phyloP scores from a whole-genome alignment of 2,797 vertebrate genomes.

The Rhincodon typus region DNA sequence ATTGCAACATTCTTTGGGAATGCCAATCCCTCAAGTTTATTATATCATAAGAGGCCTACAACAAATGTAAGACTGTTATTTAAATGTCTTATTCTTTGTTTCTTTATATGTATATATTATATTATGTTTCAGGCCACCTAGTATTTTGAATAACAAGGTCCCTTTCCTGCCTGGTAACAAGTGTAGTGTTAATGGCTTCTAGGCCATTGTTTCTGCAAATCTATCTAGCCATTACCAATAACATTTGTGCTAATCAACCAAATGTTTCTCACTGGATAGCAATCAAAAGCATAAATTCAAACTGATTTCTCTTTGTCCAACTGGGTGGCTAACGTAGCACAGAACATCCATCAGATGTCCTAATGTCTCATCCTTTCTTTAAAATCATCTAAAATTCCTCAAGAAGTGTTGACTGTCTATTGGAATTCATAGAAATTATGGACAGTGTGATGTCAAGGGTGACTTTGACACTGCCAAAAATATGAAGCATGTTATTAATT shows the following conservation, averaged over 20 bases:
- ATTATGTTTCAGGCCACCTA: neutral
- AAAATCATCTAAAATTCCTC: too few species aligned
- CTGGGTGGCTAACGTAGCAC: neutral
- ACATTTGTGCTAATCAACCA: neutral
- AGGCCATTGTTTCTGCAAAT: neutral
- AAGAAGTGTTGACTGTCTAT: too few species aligned
- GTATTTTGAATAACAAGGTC: neutral
- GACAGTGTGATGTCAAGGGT: too few species aligned
- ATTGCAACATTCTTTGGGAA: too few species aligned
- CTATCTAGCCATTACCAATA: neutral
- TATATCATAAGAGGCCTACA: neutral
- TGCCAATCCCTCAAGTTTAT: too few species aligned
- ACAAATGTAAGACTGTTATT: neutral
- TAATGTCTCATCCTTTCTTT: too few species aligned
- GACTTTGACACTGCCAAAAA: too few species aligned
- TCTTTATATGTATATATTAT: neutral
- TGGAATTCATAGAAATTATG: too few species aligned
- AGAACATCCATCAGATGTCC: neutral
- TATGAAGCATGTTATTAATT: too few species aligned
- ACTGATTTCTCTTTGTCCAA: too few species aligned
- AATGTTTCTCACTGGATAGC: neutral
- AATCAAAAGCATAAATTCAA: neutral
- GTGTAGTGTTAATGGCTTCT: neutral
- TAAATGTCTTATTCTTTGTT: neutral
- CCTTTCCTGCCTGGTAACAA: neutral